Conservation (phyloP, 2,113 vertebrate species). For the Plecturocebus donacophilus region DNA sequence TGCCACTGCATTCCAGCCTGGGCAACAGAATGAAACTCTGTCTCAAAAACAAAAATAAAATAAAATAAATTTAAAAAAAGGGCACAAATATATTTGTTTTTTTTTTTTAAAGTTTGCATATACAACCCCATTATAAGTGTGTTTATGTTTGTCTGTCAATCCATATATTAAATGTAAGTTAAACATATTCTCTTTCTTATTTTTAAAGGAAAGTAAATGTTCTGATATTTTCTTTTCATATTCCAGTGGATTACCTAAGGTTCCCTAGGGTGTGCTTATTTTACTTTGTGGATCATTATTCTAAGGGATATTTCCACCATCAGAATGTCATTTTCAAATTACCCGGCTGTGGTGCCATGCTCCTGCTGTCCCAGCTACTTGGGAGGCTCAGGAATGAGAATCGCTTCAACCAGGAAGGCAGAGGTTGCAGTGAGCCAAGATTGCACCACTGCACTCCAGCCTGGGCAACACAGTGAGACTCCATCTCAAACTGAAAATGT, state of each 20-base stretch:
- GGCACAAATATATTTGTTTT: background rate
- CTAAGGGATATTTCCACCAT: background rate
- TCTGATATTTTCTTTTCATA: background rate
- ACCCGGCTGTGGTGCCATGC: too few relatives aligned
- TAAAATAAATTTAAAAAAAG: background rate
- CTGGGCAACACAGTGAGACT: too few relatives aligned
- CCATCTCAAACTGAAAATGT: too few relatives aligned
- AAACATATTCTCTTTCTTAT: background rate
- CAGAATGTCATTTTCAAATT: background rate
- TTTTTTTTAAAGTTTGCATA: background rate
- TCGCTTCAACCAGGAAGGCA: too few relatives aligned
- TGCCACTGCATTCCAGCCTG: too few relatives aligned
- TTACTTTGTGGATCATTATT: background rate
- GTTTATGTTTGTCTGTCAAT: background rate
- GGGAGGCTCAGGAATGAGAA: too few relatives aligned
- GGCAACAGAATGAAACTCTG: too few relatives aligned
- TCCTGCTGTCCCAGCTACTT: too few relatives aligned
- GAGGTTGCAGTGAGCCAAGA: too few relatives aligned
- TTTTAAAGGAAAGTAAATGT: background rate
- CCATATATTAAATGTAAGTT: background rate
- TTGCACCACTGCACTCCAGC: too few relatives aligned
- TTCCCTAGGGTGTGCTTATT: background rate
- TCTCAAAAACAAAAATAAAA: too few relatives aligned
- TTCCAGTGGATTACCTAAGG: background rate
- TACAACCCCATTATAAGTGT: background rate